Evolutionary conservation across 2,113 vertebrate genomes (phyloP).

Genomic region (Alaudala cheleensis): DNA sequence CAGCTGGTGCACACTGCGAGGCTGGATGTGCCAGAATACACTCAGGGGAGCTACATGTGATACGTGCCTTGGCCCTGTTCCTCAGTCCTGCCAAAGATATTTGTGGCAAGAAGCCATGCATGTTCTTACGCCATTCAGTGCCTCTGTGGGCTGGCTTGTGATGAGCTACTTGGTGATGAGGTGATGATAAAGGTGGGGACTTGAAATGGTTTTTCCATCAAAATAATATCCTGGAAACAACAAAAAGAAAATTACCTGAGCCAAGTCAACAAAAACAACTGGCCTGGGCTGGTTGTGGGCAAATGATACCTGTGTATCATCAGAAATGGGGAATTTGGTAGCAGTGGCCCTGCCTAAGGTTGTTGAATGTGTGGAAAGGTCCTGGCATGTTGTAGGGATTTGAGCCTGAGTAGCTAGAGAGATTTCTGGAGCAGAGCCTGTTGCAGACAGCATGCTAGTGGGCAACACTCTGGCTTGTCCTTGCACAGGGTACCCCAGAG

Average conservation of each 20-base stretch:
- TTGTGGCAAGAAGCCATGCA: background rate
- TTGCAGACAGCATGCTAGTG: background rate
- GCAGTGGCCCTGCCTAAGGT: background rate
- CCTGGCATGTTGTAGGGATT: background rate
- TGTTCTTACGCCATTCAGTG: background rate
- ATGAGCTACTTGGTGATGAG: background rate
- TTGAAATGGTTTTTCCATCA: background rate
- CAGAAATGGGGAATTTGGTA: background rate
- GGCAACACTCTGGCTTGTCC: background rate
- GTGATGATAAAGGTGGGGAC: background rate
- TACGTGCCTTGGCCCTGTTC: background rate
- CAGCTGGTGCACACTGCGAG: background rate
- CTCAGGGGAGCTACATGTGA: background rate
- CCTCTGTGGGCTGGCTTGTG: background rate
- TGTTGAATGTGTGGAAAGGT: background rate
- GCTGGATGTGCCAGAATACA: background rate
- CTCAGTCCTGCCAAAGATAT: background rate
- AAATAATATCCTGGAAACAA: background rate
- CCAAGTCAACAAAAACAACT: background rate
- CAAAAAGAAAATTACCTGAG: background rate
- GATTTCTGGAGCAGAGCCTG: background rate
- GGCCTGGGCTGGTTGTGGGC: background rate
- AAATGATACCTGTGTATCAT: background rate
- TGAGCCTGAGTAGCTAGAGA: background rate
- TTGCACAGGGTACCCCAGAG: background rate